Base-by-base conservation (phyloP, 2,113 vertebrate species). In the Bothrops jararaca region DNA sequence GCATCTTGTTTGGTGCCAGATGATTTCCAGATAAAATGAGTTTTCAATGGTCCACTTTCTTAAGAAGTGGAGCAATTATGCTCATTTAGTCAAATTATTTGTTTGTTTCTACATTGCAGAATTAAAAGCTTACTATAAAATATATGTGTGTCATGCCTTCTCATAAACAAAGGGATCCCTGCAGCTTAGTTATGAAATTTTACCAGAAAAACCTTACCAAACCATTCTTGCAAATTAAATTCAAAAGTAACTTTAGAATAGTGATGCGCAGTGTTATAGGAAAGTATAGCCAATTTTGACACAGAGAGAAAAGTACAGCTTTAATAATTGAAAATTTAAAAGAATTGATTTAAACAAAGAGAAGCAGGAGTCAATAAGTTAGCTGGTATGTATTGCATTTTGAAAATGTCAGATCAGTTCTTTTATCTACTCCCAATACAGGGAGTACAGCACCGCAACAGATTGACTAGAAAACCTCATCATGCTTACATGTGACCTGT, bases 241-340 rank as follows among this genome's bases (percentile, higher is more conserved):
- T 92, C 93, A 20, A 91, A 74, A 80, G 48, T 89, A 45, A 74
- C 92, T 91, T 89, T 53, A 93, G 92, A 93, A 94, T 92, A 94
- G 8, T 60, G 93, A 93, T 88, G 53, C 56, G 80, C 64, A 92
- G 93, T 93, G 93, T 90, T 60, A 92, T 64, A 92, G 89, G 91
- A 92, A 91, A 93, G 86, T 94, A 69, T 90, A 45, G 60, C 60
- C 91, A 89, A 42, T 88, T 53, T 93, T 54, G 39, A 53, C 9
- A 1, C 45, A 88, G 26, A 11, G 39, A 60, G 15, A 74, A 58
- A 50, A 90, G 39, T 26, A 69, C 5, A 64, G 20, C n/a, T 90
- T 42, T 60, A 60, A 60, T 85, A 85, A 90, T 29, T 26, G 80
- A 90, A 86, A 90, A 86, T 54, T 50, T 89, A 92, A 89, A 86